Evolutionary conservation across 1,140 invertebrate genomes (phyloP), one percentile per base, ranked within the genome.

Genomic region (Trissolcus basalis): DNA sequence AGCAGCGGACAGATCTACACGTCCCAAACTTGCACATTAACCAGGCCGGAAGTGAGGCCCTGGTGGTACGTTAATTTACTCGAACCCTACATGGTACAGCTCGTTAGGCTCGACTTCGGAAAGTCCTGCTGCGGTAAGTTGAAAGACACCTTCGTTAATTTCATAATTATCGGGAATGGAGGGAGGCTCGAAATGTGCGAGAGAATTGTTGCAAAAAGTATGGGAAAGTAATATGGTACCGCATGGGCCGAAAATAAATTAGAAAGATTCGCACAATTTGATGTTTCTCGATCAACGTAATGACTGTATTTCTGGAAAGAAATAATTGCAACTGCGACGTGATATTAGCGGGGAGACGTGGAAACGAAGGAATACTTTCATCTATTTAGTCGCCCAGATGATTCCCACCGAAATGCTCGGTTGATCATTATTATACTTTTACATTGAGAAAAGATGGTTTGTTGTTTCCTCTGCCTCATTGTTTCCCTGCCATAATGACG

Each of bases 51-150:
- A 85, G 86, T 91, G 4, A 90, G 92, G 10, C 96, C 96, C 6
- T 97, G 96, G 96, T 98, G 96, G 96, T 97, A 97, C 87, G 96
- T 98, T 74, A 98, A 98, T 86, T 90, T 98, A 0, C 89, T 98
- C 19, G 96, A 98, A 81, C 96, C 96, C 0, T 97, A 97, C 84
- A 96, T 97, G 95, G 96, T 98, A 36, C 96, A 98, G 85, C 90
- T 97, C 45, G 96, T 98, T 8, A 88, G 96, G 39, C 88, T 98
- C 43, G 96, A 97, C 88, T 97, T 97, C 84, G 96, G 96, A 44
- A 95, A 96, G 86, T 91, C 94, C 11, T 97, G 96, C 81, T 97
- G 96, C 85, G 95, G 96, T 95, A 88, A 93, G 93, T 39, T 39
- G 36, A 39, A 39, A 39, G 9, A 39, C 19, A 27, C 19, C 19